phyloP scores from a whole-genome alignment of 2,113 vertebrate species.

The Elaphurus davidianus region DNA sequence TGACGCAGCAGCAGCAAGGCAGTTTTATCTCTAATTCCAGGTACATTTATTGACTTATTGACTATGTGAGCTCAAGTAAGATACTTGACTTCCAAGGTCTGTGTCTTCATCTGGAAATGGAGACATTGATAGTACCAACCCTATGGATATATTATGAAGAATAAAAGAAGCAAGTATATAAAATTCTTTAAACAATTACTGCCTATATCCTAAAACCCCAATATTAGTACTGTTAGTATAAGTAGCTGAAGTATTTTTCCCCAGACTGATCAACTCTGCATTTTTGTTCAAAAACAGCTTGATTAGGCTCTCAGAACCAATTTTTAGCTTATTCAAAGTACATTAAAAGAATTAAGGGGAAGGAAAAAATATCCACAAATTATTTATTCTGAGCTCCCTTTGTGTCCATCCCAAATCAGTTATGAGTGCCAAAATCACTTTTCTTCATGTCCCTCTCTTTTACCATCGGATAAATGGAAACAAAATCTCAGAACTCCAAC shows the following conservation, averaged over 20 bases:
- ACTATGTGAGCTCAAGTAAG: not conserved
- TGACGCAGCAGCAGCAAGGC: not conserved
- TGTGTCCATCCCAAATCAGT: not conserved
- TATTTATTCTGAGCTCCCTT: not conserved
- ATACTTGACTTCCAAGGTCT: not conserved
- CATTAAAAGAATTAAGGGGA: not conserved
- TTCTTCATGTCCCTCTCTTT: not conserved
- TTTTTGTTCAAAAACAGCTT: not conserved
- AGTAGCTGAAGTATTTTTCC: not conserved
- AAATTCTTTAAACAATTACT: not conserved
- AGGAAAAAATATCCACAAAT: not conserved
- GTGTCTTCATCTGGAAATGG: not conserved
- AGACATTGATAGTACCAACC: not conserved
- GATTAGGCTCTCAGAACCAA: not conserved
- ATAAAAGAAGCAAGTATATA: not conserved
- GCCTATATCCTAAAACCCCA: not conserved
- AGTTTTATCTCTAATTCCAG: not conserved
- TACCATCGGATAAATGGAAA: not conserved
- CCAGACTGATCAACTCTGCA: not conserved
- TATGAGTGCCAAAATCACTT: not conserved
- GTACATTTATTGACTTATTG: not conserved
- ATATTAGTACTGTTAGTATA: not conserved
- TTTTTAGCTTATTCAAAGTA: not conserved
- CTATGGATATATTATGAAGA: not conserved
- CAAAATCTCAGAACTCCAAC: not conserved